Evolutionary conservation across 2,888 invertebrate species (phyloP).

Genomic region (Machimus atricapillus): DNA sequence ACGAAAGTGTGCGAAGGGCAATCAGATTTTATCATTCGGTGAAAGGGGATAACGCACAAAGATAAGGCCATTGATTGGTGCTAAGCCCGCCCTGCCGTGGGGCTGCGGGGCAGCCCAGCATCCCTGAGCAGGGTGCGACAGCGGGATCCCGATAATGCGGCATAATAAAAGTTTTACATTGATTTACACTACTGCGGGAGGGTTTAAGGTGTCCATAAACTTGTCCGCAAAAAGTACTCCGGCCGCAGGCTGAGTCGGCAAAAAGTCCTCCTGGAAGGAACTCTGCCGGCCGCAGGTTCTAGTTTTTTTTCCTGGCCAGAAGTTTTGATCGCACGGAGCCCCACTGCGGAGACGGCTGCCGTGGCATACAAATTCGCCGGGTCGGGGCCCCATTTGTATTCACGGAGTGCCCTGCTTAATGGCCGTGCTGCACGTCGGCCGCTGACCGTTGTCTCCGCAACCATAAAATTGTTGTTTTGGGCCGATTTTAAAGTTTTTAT

Average conservation of each 20-base stretch:
- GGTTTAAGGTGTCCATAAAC: slow-evolving; percentile 35
- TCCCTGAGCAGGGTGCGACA: slow-evolving; percentile 32
- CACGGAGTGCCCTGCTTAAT: background rate
- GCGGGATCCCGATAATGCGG: slow-evolving; percentile 36
- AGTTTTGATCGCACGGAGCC: background rate
- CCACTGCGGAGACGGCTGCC: background rate
- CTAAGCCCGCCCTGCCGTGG: background rate
- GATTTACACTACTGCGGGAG: slow-evolving; percentile 36
- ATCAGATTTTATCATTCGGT: slow-evolving; percentile 31
- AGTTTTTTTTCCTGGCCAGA: background rate
- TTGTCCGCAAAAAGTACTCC: background rate
- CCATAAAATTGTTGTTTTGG: background rate
- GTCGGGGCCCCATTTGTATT: slow-evolving; percentile 10
- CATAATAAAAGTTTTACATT: slow-evolving; percentile 41
- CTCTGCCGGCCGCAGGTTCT: background rate
- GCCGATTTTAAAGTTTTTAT: background rate
- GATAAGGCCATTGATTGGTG: slow-evolving; percentile 36
- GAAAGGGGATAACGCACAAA: slow-evolving; percentile 27
- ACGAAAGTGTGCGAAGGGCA: slow-evolving; percentile 26
- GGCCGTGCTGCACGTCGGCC: background rate
- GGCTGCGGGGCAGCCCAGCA: background rate
- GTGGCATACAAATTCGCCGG: slow-evolving; percentile 5
- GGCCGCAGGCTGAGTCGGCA: background rate
- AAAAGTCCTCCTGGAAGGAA: background rate
- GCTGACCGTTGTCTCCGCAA: background rate